phyloP scores from a whole-genome alignment of 1,140 invertebrate genomes.

The Panagrolaimus sp. region DNA sequence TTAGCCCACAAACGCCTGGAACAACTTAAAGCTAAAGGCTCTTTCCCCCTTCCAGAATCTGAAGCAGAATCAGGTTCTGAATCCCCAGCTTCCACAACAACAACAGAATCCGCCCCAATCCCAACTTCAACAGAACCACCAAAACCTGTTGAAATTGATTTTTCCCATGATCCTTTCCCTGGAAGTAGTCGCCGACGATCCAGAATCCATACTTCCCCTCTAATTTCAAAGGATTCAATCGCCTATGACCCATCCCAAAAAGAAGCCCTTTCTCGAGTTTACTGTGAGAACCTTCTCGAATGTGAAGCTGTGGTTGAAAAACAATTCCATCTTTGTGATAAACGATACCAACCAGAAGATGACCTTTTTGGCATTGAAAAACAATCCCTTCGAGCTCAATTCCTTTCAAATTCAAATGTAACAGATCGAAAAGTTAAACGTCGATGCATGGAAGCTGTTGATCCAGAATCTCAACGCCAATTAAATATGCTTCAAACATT shows the following conservation, averaged over 20 bases:
- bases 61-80: background rate
- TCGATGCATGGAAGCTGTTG: constrained; percentile 5
- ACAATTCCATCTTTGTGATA: constrained; percentile 7
- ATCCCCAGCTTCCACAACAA: background rate
- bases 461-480: constrained; percentile 13
- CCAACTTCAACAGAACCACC: background rate
- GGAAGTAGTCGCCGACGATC: background rate
- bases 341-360: background rate
- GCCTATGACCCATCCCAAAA: background rate
- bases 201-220: too few species aligned
- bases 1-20: too few species aligned
- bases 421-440: background rate
- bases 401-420: constrained; percentile 3
- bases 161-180: background rate
- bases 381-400: background rate
- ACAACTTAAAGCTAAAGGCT: background rate
- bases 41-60: background rate
- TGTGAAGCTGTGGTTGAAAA: background rate
- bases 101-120: background rate
- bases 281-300: constrained; percentile 8
- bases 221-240: background rate
- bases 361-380: background rate
- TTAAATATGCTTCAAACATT: background rate
- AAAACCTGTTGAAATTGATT: background rate
- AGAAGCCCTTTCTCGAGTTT: background rate